These are phyloP conservation scores for Scolopax bukidnonensis DNA, from an alignment of 2,797 vertebrate species.

Conservation along the genomic window DNA sequence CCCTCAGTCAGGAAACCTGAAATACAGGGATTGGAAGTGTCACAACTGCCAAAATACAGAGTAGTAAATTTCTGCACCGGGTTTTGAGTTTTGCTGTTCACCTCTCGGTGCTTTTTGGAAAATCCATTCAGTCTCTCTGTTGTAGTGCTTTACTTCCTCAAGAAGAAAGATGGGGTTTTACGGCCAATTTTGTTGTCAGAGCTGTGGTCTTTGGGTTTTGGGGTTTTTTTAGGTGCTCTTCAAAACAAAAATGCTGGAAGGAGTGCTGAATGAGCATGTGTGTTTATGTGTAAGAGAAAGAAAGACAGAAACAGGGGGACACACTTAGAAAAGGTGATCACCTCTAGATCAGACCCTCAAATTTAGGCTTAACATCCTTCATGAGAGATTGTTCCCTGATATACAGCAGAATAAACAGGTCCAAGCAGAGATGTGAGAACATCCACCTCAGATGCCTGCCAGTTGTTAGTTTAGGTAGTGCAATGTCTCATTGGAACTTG, in stretches of 20 bases:
- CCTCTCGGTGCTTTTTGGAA: background rate
- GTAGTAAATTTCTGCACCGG: background rate
- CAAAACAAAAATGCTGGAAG: background rate
- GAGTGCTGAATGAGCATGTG: no score
- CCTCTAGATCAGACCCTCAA: background rate
- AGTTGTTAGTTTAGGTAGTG: background rate
- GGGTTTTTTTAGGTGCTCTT: background rate
- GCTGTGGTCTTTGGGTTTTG: background rate
- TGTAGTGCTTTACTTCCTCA: background rate
- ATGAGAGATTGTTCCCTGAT: background rate
- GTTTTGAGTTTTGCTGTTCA: background rate
- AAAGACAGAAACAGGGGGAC: background rate
- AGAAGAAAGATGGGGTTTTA: background rate
- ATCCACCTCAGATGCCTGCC: background rate
- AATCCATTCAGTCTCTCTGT: background rate
- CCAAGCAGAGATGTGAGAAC: background rate
- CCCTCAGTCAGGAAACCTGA: background rate
- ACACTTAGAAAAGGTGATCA: background rate
- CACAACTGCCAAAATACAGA: background rate
- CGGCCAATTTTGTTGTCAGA: background rate
- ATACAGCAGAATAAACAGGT: background rate
- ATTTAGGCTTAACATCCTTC: background rate
- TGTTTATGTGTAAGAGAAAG: fast-evolving
- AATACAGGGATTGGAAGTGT: background rate
- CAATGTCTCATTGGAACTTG: background rate